Percentiles rank a stretch among this genome's conserved stretches.
phyloP scores from a whole-genome alignment of 2,113 vertebrate genomes.

The Felis chaus region DNA sequence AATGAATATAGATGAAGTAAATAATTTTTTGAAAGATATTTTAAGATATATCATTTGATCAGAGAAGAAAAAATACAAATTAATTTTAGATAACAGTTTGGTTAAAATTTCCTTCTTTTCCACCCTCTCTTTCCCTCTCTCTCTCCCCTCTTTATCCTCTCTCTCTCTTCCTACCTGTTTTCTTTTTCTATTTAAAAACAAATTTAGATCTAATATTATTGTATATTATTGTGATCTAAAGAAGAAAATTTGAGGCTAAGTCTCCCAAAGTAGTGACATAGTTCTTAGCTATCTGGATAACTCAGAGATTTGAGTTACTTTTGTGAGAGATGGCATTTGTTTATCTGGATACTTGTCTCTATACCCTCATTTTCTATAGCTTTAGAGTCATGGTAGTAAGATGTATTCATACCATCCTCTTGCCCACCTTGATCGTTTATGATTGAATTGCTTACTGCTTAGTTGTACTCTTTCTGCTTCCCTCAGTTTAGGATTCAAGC shows the following conservation, averaged over 20 bases:
- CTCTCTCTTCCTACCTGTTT: not conserved
- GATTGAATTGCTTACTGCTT: not conserved
- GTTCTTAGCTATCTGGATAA: not conserved
- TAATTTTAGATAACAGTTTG: not conserved
- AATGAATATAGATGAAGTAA: not conserved
- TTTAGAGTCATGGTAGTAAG: not conserved
- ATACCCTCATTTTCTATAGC: not conserved
- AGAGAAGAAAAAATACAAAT: not conserved
- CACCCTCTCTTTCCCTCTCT: too few species aligned
- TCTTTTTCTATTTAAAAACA: not conserved
- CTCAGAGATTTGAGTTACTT: not conserved
- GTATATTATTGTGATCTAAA: slow-evolving; percentile 1
- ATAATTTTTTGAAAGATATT: not conserved
- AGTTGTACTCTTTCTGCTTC: not conserved
- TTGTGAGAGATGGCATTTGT: not conserved
- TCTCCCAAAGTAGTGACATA: not conserved
- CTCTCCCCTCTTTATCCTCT: not conserved
- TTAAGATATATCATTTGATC: not conserved
- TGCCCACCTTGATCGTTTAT: not conserved
- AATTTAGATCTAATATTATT: not conserved
- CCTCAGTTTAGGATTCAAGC: not conserved
- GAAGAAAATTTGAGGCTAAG: not conserved
- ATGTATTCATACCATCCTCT: not conserved
- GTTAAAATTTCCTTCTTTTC: not conserved
- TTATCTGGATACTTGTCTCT: not conserved